Conservation (phyloP, 2,888 invertebrate species). For the Tortrix viridana region DNA sequence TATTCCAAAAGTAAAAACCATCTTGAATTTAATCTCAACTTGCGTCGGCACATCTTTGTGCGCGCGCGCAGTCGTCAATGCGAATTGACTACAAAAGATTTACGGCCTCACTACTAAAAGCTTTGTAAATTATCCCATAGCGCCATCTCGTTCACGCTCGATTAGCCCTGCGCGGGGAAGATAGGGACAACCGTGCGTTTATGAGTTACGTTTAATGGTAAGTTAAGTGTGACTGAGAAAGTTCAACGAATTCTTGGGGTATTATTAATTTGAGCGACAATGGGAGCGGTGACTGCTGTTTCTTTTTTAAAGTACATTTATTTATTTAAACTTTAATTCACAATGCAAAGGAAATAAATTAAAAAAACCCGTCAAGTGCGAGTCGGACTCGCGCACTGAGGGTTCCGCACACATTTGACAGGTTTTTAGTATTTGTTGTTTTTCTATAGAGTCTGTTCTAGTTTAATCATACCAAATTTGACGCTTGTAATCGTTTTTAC, state of each 20-base stretch:
- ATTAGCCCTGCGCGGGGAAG: constrained; percentile 32
- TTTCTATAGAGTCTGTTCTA: no score
- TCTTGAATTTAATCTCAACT: constrained; percentile 31
- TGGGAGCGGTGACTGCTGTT: constrained; percentile 15
- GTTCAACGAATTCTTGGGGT: constrained; percentile 37
- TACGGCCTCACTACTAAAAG: constrained; percentile 65
- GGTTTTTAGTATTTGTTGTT: no score
- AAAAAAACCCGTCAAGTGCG: no score
- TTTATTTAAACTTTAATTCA: no score
- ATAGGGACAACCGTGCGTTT: constrained; percentile 42
- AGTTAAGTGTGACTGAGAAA: constrained; percentile 38
- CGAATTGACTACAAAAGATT: constrained; percentile 69
- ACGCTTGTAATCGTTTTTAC: no score
- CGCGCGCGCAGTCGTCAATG: constrained; percentile 62
- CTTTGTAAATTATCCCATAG: constrained; percentile 61
- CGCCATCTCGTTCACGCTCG: constrained; percentile 51
- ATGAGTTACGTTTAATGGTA: constrained; percentile 31
- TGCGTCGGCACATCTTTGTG: constrained; percentile 58
- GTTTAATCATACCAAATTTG: no score
- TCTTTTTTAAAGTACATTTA: neutral
- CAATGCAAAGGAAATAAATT: no score
- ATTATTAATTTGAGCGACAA: constrained; percentile 36
- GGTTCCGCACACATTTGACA: no score
- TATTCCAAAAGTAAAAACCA: constrained; percentile 17
- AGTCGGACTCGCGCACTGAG: no score